phyloP scores from a whole-genome alignment of 2,797 vertebrate species.

The Centroberyx gerrardi region DNA sequence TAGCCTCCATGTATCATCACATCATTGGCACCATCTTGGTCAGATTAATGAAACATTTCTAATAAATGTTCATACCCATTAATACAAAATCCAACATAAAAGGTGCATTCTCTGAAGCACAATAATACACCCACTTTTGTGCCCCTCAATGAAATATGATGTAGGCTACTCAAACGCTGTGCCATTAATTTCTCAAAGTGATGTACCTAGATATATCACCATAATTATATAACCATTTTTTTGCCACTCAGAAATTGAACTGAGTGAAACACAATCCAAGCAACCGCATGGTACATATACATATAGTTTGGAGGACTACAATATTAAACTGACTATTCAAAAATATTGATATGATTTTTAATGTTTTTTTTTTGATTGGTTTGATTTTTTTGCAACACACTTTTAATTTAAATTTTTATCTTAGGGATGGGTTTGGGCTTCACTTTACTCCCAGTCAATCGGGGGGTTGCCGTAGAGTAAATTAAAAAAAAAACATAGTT shows the following conservation, averaged over 20 bases:
- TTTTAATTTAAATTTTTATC: neutral
- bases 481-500: neutral
- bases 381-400: neutral
- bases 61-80: neutral
- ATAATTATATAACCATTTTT: no score
- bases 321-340: neutral
- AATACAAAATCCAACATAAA: constrained; percentile 1
- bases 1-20: constrained; percentile 10
- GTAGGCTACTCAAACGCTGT: no score
- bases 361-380: no score
- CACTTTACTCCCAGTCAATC: neutral
- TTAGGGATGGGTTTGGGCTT: neutral
- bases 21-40: constrained; percentile 14
- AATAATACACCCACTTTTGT: neutral
- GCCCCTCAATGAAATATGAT: neutral
- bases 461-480: neutral
- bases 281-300: neutral
- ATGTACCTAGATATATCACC: neutral
- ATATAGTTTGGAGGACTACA: no score
- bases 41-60: constrained; percentile 13
- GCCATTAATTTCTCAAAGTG: neutral
- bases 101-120: neutral
- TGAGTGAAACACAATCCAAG: neutral
- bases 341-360: no score
- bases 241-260: neutral